These are phyloP conservation scores for Sarcophilus harrisii DNA, from an alignment of 2,797 vertebrate species.

Conservation along the genomic window DNA sequence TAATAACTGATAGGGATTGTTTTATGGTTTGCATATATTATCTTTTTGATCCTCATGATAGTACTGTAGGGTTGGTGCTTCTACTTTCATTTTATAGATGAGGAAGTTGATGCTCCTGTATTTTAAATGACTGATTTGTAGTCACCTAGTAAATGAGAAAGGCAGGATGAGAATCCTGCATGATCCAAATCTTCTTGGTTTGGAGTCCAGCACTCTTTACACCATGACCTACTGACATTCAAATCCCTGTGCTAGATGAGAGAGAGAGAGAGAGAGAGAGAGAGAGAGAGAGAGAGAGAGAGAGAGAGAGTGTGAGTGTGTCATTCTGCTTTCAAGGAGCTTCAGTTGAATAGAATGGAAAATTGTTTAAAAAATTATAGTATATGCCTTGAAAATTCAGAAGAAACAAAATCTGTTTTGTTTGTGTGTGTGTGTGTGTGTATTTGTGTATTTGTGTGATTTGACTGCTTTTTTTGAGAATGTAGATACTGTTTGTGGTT, in stretches of 20 bases:
- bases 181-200: not conserved
- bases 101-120: not conserved
- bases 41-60: not conserved
- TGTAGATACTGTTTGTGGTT: not conserved
- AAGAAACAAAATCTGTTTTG: too few species aligned
- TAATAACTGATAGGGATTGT: not conserved
- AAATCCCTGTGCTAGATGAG: not conserved
- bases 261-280: not conserved
- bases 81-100: not conserved
- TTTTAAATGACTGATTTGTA: not conserved
- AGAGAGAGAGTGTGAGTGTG: too few species aligned
- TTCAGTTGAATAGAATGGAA: not conserved
- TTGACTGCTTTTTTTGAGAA: too few species aligned
- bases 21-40: not conserved
- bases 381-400: too few species aligned
- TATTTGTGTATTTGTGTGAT: too few species aligned
- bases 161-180: conserved; percentile 4
- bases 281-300: not conserved
- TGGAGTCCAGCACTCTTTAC: not conserved
- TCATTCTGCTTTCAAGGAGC: not conserved
- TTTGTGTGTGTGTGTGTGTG: too few species aligned
- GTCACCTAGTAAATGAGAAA: not conserved
- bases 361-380: not conserved
- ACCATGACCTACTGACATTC: too few species aligned
- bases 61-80: not conserved